These are phyloP conservation scores for Scrobipalpa atriplicella DNA, from an alignment of 2,888 invertebrate genomes.

Conservation along the genomic window DNA sequence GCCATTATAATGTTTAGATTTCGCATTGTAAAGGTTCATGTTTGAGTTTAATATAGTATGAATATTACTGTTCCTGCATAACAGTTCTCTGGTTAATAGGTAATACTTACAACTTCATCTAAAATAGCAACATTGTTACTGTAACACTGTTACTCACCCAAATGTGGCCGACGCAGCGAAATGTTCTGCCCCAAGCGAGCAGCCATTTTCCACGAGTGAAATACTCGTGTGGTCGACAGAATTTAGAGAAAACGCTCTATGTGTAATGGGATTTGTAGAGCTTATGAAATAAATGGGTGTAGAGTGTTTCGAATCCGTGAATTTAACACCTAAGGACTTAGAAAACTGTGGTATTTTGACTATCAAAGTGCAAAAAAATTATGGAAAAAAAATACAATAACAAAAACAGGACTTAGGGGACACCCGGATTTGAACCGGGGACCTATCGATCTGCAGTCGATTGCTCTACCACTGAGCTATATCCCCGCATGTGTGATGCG, in stretches of 20 bases:
- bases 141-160: constrained; percentile 1
- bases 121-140: constrained; percentile 16
- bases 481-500: constrained; percentile 49
- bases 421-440: constrained; percentile 80
- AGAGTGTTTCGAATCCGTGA: not conserved
- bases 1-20: too few species aligned
- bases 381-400: not conserved
- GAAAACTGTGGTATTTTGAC: not conserved
- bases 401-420: constrained; percentile 53
- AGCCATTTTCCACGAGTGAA: not conserved
- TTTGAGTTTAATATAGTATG: too few species aligned
- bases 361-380: not conserved
- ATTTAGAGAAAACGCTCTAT: constrained; percentile 13
- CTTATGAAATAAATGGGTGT: not conserved
- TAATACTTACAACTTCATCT: not conserved
- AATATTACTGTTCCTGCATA: too few species aligned
- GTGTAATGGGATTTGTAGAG: constrained; percentile 10
- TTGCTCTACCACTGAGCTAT: constrained; percentile 79
- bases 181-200: constrained; percentile 2
- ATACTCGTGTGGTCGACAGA: constrained; percentile 5
- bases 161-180: constrained; percentile 8
- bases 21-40: too few species aligned
- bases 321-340: not conserved
- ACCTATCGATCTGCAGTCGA: constrained; percentile 81
- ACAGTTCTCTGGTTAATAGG: too few species aligned